phyloP scores from a whole-genome alignment of 2,113 vertebrate species.

The Vulpes vulpes region DNA sequence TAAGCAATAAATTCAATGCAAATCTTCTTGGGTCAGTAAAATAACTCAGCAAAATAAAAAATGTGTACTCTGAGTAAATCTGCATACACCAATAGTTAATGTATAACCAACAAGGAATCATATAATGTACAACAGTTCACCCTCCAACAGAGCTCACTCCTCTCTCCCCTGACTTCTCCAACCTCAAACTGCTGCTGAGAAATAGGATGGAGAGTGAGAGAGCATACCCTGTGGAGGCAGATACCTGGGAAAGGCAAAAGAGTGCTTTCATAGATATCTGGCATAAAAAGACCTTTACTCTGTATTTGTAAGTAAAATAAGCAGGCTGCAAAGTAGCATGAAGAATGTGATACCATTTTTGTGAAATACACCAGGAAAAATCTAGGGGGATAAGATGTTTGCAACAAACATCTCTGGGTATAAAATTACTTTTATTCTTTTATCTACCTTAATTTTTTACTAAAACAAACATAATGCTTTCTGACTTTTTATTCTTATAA shows the following conservation, averaged over 20 bases:
- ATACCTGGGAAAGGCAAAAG: not conserved
- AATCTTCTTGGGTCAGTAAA: not conserved
- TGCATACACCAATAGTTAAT: not conserved
- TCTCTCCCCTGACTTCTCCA: not conserved
- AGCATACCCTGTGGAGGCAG: not conserved
- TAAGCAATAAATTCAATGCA: not conserved
- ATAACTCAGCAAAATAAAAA: not conserved
- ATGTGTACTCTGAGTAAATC: not conserved
- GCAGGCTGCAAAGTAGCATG: not conserved
- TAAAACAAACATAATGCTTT: not conserved
- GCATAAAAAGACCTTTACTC: not conserved
- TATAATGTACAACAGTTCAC: not conserved
- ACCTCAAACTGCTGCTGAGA: not conserved
- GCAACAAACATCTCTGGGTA: not conserved
- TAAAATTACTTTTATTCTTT: conserved; percentile 21
- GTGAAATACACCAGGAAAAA: not conserved
- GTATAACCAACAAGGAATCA: not conserved
- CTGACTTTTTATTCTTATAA: conserved; percentile 26
- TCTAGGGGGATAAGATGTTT: not conserved
- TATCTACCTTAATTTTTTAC: not conserved
- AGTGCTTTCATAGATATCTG: not conserved
- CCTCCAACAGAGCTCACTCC: not conserved
- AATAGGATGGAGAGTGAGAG: not conserved
- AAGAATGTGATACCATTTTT: not conserved
- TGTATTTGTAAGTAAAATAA: not conserved